Base-by-base conservation (phyloP, 2,113 vertebrate genomes). In the Chauna torquata region DNA sequence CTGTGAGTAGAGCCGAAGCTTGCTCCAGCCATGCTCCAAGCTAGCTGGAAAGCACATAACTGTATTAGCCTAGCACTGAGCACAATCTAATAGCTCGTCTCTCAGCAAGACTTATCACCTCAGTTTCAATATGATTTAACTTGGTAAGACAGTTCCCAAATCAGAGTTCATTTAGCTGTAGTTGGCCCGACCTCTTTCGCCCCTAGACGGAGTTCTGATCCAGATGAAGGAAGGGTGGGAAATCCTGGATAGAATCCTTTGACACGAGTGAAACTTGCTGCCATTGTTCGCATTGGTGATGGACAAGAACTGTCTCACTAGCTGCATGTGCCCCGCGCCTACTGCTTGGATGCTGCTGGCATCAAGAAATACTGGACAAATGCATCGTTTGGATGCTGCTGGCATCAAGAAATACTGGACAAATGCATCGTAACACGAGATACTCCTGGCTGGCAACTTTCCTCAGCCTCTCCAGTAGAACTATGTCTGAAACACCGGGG, bases 261-360 rank as follows among this genome's bases (percentile, higher is more conserved):
- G 45, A 47, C 16, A 42, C 52, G 40, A 81, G 24, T 23, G 54
- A 49, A 36, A 68, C 17, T 30, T 75, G 40, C 45, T 86, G 69
- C 40, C 3, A 2, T 32, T 1, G 0, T 54, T 47, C 6, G 12
- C 10, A 40, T 3, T 12, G 24, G 24, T 27, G 16, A 30, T 42
- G n/a, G n/a, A 40, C 75, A 36, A 69, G 20, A 55, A 86, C 25
- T 12, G 34, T 24, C 82, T 59, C 40, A 42, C 12, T 28, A 36
- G 30, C 30, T 55, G n/a, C 1, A 1, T 0, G 2, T 5, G 44
- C 32, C 10, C 69, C 8, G 0, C 24, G 28, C 44, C n/a, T 62
- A 6, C 42, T 61, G 19, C 16, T 11, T 36, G 45, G 36, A 30
- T 52, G 71, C 45, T 86, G 55, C 16, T 36, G 59, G 44, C 22